Percentiles rank a stretch among this genome's conserved stretches.
Conservation (phyloP, 2,797 vertebrate genomes). For the Chaenodraco wilsoni region DNA sequence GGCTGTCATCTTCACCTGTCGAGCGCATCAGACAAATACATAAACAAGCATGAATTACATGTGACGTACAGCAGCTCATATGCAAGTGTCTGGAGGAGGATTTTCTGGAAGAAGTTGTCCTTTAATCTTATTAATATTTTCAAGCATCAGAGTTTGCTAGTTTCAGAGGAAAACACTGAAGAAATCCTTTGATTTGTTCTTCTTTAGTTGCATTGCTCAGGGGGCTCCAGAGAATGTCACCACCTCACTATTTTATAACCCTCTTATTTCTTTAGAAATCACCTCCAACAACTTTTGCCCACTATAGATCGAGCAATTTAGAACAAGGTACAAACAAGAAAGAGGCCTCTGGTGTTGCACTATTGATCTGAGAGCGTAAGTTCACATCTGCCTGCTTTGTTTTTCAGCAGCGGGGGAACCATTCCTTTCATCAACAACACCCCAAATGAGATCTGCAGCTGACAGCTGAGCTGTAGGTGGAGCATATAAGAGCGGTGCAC, state of each 20-base stretch:
- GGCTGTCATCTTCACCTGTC: constrained; percentile 93
- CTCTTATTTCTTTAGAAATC: constrained; percentile 35
- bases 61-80: background rate
- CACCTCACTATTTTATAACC: constrained; percentile 17
- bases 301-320: constrained; percentile 57
- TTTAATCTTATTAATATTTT: constrained; percentile 14
- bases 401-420: constrained; percentile 28
- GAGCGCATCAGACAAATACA: constrained; percentile 37
- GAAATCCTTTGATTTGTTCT: constrained; percentile 32
- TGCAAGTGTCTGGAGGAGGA: background rate
- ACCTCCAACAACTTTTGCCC: constrained; percentile 36
- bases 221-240: constrained; percentile 28
- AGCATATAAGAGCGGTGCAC: constrained; percentile 34
- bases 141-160: constrained; percentile 3
- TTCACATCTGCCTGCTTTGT: constrained; percentile 53
- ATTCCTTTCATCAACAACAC: constrained; percentile 44
- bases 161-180: constrained; percentile 18
- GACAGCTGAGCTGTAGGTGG: constrained; percentile 64
- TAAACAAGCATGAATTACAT: constrained; percentile 16
- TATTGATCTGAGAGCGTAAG: constrained; percentile 66
- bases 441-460: constrained; percentile 56
- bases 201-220: constrained; percentile 22
- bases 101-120: background rate
- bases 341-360: constrained; percentile 37
- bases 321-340: constrained; percentile 50